Evolutionary conservation across 2,888 invertebrate species (phyloP).

Genomic region (Epinotia nisella): DNA sequence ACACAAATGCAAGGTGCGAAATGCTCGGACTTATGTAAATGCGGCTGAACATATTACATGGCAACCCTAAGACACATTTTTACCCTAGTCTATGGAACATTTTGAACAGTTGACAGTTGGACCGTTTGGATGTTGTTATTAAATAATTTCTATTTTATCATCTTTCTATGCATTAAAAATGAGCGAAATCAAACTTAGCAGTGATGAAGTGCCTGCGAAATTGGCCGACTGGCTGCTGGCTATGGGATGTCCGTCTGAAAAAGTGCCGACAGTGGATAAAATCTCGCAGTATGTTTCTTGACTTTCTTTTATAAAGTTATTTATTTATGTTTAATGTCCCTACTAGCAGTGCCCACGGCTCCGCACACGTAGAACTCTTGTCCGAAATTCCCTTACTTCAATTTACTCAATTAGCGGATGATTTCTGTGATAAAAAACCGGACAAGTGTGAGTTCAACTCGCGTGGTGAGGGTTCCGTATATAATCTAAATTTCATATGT

Average conservation of each 20-base stretch:
- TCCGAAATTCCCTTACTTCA: neutral
- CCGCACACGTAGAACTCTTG: neutral
- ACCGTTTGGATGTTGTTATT: neutral
- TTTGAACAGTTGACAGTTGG: neutral
- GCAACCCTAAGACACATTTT: neutral
- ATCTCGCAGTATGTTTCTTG: slow-evolving; percentile 64
- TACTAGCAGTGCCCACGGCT: neutral
- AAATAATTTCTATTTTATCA: neutral
- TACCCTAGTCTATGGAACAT: neutral
- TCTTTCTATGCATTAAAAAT: slow-evolving; percentile 48
- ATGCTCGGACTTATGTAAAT: too few relatives aligned
- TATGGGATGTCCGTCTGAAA: slow-evolving; percentile 76
- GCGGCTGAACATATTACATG: neutral
- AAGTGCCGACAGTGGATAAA: slow-evolving; percentile 72
- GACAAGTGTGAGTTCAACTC: too few relatives aligned
- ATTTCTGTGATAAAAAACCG: too few relatives aligned
- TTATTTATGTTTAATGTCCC: neutral
- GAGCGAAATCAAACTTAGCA: slow-evolving; percentile 65
- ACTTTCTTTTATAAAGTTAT: slow-evolving; percentile 1
- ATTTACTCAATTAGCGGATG: neutral
- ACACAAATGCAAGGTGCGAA: too few relatives aligned
- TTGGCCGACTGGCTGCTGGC: slow-evolving; percentile 73
- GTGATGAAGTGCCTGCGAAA: slow-evolving; percentile 72
- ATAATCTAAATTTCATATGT: too few relatives aligned
- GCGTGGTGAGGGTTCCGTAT: too few relatives aligned